Base-by-base conservation (phyloP, 2,113 vertebrate genomes). In the Phylloscopus trochilus region DNA sequence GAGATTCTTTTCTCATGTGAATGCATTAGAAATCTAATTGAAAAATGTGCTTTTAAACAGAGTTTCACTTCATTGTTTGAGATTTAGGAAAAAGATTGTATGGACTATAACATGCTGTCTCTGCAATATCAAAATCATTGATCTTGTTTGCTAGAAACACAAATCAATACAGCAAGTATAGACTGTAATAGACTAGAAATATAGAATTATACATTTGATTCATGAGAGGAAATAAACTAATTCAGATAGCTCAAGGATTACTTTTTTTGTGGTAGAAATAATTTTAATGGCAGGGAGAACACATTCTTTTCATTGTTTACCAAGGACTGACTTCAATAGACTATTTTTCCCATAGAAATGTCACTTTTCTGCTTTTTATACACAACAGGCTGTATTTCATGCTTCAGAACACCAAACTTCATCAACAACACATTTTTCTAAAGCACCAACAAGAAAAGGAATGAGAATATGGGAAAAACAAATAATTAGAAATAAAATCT, bases 11-110 rank as follows among this genome's bases (percentile, higher is more conserved):
- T 59, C 47, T 58, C 87, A 94, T 11, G 31, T 63, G 68, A 95
- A 89, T 30, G 44, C 43, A n/a, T 63, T 91, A 84, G 72, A 94
- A 95, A 89, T 79, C 53, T 87, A 86, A 84, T 44, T 90, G 84
- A 82, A 94, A 82, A 93, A 60, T 75, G 41, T 44, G 53, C 17
- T 91, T 92, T 94, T 80, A 62, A 89, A 72, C 21, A 66, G n/a
- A 87, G 37, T 62, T 89, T 76, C 64, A 62, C 51, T 77, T 81
- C 0, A 1, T 35, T 80, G 31, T 81, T 69, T 89, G 70, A 89
- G 55, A 92, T 91, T 87, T 47, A 74, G 39, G 90, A 90, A 85
- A 55, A 64, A 77, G 43, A 66, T 12, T 68, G 49, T 17, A n/a
- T 39, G 44, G 49, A 87, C 44, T 88, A 67, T 21, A 68, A 41